A percentile compares a stretch with the other conserved stretches of the same genome.
phyloP scores from a whole-genome alignment of 2,797 vertebrate genomes.

The Cuniculus paca region DNA sequence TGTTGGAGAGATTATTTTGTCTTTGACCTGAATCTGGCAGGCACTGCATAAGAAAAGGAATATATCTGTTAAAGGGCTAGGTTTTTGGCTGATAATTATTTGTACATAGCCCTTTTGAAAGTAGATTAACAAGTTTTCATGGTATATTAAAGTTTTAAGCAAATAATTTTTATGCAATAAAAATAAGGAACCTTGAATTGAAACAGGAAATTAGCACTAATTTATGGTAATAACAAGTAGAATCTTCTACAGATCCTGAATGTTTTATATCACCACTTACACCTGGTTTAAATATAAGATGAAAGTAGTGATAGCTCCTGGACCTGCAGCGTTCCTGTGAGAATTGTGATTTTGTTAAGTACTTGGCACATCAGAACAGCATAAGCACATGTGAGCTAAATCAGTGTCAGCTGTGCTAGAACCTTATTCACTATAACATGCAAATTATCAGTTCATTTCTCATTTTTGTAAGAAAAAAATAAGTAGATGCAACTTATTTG shows the following conservation, averaged over 20 bases:
- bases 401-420: neutral
- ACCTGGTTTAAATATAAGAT: neutral
- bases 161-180: neutral
- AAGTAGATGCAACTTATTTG: neutral
- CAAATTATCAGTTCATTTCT: neutral
- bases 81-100: neutral
- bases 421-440: neutral
- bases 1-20: neutral
- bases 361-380: neutral
- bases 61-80: neutral
- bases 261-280: neutral
- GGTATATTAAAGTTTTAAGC: neutral
- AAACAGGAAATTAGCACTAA: neutral
- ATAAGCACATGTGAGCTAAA: neutral
- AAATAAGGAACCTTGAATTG: neutral
- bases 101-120: neutral
- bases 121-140: neutral
- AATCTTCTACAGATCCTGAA: neutral
- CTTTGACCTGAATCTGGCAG: neutral
- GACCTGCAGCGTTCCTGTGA: neutral
- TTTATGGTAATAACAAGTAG: neutral
- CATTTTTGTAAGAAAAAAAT: constrained; percentile 39
- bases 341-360: neutral
- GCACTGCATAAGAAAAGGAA: neutral
- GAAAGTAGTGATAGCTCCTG: neutral